Conservation (phyloP, 2,113 vertebrate genomes). For the Willisornis vidua region DNA sequence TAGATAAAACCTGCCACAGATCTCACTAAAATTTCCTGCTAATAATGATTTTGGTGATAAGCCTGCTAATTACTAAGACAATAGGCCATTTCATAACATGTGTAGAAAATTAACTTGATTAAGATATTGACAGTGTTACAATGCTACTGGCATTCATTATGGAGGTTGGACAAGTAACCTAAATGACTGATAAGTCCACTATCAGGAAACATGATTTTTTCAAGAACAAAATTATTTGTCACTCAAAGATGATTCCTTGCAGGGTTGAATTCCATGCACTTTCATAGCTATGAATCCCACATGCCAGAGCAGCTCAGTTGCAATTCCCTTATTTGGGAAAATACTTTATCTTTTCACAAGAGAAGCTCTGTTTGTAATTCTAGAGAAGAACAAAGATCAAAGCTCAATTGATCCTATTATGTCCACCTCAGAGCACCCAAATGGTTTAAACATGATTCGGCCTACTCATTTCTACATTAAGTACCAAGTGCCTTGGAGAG, state of each 20-base stretch:
- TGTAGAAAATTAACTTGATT: conserved; percentile 32
- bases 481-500: neutral
- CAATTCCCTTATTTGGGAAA: neutral
- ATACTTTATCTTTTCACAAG: neutral
- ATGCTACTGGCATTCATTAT: neutral
- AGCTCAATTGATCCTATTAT: neutral
- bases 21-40: neutral
- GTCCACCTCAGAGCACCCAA: neutral
- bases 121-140: neutral
- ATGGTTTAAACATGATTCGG: neutral
- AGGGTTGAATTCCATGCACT: neutral
- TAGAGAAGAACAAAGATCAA: neutral
- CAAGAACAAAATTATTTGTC: neutral
- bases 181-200: neutral
- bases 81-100: neutral
- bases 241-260: neutral
- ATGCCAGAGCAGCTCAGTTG: neutral
- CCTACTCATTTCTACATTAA: neutral
- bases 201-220: neutral
- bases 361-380: neutral
- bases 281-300: neutral
- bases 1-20: neutral
- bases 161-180: neutral
- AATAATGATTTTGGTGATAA: conserved; percentile 43
- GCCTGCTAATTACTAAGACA: neutral